Evolutionary conservation across 1,140 invertebrate species (phyloP).

Genomic region (Neodiprion pinetum): DNA sequence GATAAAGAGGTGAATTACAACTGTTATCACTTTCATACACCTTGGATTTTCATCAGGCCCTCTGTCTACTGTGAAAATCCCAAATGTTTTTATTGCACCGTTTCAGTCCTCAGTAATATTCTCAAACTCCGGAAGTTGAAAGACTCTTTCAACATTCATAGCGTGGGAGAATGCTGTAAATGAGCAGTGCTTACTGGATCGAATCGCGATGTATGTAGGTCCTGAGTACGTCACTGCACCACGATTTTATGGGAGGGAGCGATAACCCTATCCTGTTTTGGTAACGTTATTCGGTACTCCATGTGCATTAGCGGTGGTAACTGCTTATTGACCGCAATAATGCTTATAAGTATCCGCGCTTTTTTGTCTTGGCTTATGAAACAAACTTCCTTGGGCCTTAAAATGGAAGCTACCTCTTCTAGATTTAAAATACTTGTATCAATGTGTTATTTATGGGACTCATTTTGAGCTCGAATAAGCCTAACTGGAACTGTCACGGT

Average conservation of each 20-base stretch:
- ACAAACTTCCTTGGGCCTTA: conserved; percentile 36
- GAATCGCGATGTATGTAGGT: conserved; percentile 54
- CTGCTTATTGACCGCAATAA: conserved; percentile 53
- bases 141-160: conserved; percentile 44
- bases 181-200: conserved; percentile 48
- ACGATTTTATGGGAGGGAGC: conserved; percentile 29
- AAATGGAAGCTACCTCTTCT: conserved; percentile 12
- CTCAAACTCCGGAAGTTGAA: conserved; percentile 38
- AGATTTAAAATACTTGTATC: conserved; percentile 18
- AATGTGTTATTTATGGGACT: conserved; percentile 2
- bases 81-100: conserved; percentile 45
- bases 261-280: no score
- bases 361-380: conserved; percentile 53
- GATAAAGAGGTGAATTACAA: conserved; percentile 46
- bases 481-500: conserved; percentile 20
- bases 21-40: conserved; percentile 45
- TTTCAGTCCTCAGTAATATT: conserved; percentile 33
- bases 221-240: conserved; percentile 46
- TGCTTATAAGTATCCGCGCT: conserved; percentile 51
- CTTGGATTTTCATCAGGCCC: conserved; percentile 55
- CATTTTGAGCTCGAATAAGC: conserved; percentile 12
- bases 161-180: conserved; percentile 48
- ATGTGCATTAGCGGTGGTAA: conserved; percentile 43
- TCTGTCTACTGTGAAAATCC: conserved; percentile 48
- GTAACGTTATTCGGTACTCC: conserved; percentile 44